A percentile compares a stretch with the other conserved stretches of the same genome.
These are phyloP conservation scores for Sebastes taczanowskii DNA, from an alignment of 2,797 vertebrate species.

Conservation along the genomic window DNA sequence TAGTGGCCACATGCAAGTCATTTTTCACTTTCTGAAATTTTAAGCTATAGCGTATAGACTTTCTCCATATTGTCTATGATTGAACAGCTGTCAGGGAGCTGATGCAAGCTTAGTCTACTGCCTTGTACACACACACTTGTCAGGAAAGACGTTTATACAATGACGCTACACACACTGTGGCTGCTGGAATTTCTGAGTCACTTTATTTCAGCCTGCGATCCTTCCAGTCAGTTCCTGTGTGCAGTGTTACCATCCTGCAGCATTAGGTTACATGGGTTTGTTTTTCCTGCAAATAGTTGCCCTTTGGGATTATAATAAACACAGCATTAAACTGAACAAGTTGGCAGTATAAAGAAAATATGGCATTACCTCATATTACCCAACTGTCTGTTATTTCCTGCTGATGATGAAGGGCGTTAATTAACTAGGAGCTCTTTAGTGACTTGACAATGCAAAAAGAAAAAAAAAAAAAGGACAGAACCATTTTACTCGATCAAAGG, in stretches of 20 bases:
- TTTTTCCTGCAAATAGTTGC: slow-evolving; percentile 3
- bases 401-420: slow-evolving; percentile 11
- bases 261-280: background rate
- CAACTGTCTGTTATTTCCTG: slow-evolving; percentile 1
- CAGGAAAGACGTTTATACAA: slow-evolving; percentile 4
- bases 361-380: slow-evolving; percentile 4
- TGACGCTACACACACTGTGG: background rate
- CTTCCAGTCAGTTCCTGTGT: background rate
- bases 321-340: background rate
- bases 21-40: background rate
- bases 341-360: slow-evolving; percentile 1
- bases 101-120: background rate
- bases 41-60: background rate
- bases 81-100: slow-evolving; percentile 22
- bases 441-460: background rate
- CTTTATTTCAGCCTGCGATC: background rate
- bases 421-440: background rate
- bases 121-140: background rate
- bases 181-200: background rate
- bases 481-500: slow-evolving; percentile 19
- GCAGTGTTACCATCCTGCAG: background rate
- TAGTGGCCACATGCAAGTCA: background rate
- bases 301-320: slow-evolving; percentile 10
- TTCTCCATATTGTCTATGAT: background rate
- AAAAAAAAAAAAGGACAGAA: background rate